A percentile compares a stretch with the other conserved stretches of the same genome.
Evolutionary conservation across 2,113 vertebrate genomes (phyloP).

Genomic region (human): GRCh38 chr1:55950501-55951000

Average conservation of each 20-base stretch:
- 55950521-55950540: neutral
- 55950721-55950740: neutral
- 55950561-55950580: neutral
- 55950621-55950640: neutral
- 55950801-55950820: neutral
- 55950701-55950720: neutral
- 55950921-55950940: neutral
- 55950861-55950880: neutral
- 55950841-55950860: neutral
- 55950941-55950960: neutral
- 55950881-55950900: neutral
- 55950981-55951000: neutral
- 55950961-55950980: neutral
- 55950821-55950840: neutral
- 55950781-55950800: neutral
- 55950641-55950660: neutral
- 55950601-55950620: neutral
- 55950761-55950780: neutral
- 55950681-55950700: neutral
- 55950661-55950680: neutral
- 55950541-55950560: neutral
- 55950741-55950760: neutral
- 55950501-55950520: neutral
- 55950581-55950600: neutral
- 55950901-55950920: neutral